Evolutionary conservation across 2,113 vertebrate species (phyloP).

Genomic region (Morphnarchus princeps): DNA sequence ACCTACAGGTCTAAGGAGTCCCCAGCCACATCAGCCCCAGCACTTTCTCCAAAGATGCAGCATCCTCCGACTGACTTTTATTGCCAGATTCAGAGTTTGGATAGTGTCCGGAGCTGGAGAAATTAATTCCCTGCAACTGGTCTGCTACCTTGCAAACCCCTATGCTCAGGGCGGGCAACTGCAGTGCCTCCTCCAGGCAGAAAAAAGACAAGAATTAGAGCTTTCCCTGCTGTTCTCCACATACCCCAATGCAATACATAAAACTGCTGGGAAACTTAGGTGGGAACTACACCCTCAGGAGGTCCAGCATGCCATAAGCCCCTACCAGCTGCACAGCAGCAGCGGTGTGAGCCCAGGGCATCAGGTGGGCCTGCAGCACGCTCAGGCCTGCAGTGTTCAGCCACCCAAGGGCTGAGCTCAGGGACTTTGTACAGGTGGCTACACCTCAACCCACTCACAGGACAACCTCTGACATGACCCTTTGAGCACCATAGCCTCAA

Average conservation of each 20-base stretch:
- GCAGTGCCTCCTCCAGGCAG: background rate
- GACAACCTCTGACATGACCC: background rate
- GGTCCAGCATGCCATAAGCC: background rate
- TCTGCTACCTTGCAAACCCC: background rate
- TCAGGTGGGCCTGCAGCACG: accelerated
- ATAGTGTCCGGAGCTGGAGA: background rate
- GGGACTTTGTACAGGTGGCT: background rate
- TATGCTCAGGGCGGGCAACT: background rate
- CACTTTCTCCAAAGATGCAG: background rate
- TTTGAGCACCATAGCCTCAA: background rate
- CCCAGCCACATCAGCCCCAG: background rate
- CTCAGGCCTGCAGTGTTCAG: too few relatives aligned
- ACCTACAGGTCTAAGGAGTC: background rate
- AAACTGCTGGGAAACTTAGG: background rate
- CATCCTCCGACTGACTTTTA: background rate
- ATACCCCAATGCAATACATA: background rate
- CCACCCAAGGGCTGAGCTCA: accelerated
- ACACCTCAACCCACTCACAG: background rate
- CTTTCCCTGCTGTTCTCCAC: background rate
- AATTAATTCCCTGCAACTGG: background rate
- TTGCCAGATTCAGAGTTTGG: background rate
- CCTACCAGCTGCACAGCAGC: background rate
- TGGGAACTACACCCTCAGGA: background rate
- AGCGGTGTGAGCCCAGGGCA: background rate
- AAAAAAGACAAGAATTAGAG: background rate